Percentiles rank a stretch among this genome's conserved stretches.
phyloP scores from a whole-genome alignment of 2,113 vertebrate species.

The Aegotheles bennettii region DNA sequence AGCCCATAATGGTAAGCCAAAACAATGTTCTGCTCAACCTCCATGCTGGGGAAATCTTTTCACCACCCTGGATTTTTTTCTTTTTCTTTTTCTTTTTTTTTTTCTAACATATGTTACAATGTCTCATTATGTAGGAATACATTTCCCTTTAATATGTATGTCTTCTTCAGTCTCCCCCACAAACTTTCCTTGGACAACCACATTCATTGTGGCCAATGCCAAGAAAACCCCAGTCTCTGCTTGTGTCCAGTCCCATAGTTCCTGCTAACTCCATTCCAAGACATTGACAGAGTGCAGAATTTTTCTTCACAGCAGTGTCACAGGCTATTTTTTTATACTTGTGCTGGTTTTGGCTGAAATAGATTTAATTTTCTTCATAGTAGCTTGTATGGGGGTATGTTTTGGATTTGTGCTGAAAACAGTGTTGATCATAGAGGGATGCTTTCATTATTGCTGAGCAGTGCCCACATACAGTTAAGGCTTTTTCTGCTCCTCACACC shows the following conservation, averaged over 20 bases:
- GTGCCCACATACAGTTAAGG: no score
- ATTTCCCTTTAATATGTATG: slow-evolving; percentile 29
- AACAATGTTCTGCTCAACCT: slow-evolving; percentile 17
- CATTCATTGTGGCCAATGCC: slow-evolving; percentile 56
- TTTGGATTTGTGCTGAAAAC: no score
- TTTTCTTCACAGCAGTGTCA: neutral
- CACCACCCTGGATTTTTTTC: neutral
- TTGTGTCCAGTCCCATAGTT: neutral
- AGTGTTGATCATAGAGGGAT: no score
- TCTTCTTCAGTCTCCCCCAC: slow-evolving; percentile 23
- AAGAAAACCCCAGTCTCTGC: slow-evolving; percentile 55
- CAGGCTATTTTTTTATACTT: neutral
- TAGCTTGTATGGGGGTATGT: no score
- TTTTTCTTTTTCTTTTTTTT: neutral
- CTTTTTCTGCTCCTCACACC: no score
- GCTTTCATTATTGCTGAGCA: no score
- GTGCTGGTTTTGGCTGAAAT: no score
- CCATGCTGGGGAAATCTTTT: slow-evolving; percentile 51
- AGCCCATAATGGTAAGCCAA: slow-evolving; percentile 42
- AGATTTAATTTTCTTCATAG: no score
- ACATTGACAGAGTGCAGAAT: slow-evolving; percentile 45
- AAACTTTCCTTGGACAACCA: slow-evolving; percentile 54
- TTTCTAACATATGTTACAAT: slow-evolving; percentile 44
- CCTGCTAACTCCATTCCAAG: slow-evolving; percentile 23
- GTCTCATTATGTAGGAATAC: slow-evolving; percentile 59